These are phyloP conservation scores for Salvelinus sp. DNA, from an alignment of 2,113 vertebrate genomes.

Conservation along the genomic window DNA sequence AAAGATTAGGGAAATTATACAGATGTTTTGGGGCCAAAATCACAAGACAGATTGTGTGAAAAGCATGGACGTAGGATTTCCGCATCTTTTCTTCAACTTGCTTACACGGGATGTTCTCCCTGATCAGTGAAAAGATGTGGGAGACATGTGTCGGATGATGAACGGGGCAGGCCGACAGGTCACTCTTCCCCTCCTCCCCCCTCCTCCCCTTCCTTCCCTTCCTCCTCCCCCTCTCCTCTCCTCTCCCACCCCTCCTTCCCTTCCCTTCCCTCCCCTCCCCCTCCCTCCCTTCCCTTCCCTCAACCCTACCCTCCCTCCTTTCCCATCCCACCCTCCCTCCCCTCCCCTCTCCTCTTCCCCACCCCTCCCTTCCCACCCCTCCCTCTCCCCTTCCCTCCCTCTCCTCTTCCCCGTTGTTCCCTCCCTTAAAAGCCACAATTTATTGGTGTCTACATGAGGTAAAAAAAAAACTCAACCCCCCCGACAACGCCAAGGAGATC, in stretches of 20 bases:
- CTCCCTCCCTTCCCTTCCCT: conserved; percentile 24
- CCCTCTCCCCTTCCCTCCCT: conserved; percentile 33
- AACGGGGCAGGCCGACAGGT: conserved; percentile 86
- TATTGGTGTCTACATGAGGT: conserved; percentile 82
- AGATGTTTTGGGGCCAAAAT: neutral
- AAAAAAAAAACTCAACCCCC: conserved; percentile 81
- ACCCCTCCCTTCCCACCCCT: conserved; percentile 72
- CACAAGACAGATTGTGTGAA: neutral
- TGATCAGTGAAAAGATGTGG: conserved; percentile 76
- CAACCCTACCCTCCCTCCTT: conserved; percentile 68
- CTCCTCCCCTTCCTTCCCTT: conserved; percentile 21
- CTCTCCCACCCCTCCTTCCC: neutral
- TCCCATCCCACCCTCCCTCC: neutral
- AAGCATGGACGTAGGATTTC: conserved; percentile 43
- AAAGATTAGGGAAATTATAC: too few species aligned
- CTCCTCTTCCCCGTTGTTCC: conserved; percentile 10
- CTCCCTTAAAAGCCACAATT: conserved; percentile 85
- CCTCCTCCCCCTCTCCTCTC: conserved; percentile 62
- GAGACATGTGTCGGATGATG: conserved; percentile 88
- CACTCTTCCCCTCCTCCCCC: conserved; percentile 78
- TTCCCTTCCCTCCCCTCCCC: conserved; percentile 20
- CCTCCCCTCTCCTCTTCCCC: conserved; percentile 62
- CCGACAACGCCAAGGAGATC: conserved; percentile 78
- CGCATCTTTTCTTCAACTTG: conserved; percentile 77
- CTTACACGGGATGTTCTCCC: conserved; percentile 85